Conservation (phyloP, 2,797 vertebrate species). For the Diplodus puntazzo region DNA sequence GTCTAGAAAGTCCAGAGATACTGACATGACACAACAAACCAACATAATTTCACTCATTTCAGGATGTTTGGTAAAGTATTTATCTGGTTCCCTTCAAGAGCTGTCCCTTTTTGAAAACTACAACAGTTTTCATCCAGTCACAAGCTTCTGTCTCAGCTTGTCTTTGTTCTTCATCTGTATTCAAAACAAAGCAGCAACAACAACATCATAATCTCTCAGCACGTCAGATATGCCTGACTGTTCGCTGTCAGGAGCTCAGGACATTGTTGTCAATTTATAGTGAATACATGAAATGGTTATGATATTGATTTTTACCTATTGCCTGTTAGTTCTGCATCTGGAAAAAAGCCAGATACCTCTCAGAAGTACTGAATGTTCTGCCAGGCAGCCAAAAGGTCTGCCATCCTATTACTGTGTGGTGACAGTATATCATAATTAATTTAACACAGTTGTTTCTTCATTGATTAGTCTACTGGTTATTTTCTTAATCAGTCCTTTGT, state of each 20-base stretch:
- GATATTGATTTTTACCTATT: slow-evolving; percentile 1
- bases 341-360: background rate
- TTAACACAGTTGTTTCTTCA: background rate
- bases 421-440: too few relatives aligned
- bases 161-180: slow-evolving; percentile 37
- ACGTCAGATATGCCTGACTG: background rate
- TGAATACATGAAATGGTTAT: slow-evolving; percentile 1
- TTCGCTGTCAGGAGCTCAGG: background rate
- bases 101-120: background rate
- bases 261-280: background rate
- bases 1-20: background rate
- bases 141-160: background rate
- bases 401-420: background rate
- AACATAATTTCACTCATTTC: background rate
- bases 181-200: slow-evolving; percentile 37
- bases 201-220: background rate
- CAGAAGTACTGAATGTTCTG: background rate
- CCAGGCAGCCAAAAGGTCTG: background rate
- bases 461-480: background rate
- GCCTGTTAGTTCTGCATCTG: background rate
- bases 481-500: background rate
- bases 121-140: slow-evolving; percentile 2
- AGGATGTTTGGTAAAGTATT: background rate
- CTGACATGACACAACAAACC: background rate
- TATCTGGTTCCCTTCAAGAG: background rate